phyloP scores from a whole-genome alignment of 2,888 invertebrate genomes.

The Geotrupes spiniger region DNA sequence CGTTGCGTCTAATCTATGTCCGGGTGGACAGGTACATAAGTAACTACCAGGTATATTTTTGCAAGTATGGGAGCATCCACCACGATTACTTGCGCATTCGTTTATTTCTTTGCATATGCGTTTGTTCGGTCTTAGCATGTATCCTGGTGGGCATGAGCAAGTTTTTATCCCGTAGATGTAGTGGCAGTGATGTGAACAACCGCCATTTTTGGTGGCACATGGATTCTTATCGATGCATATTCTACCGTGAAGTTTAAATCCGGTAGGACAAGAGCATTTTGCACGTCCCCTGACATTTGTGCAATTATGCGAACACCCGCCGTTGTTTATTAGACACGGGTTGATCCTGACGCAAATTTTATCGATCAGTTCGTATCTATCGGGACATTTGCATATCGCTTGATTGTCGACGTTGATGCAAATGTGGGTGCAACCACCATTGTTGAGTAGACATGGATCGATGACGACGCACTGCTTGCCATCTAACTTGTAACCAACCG shows the following conservation, averaged over 20 bases:
- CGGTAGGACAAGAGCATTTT: conserved; percentile 52
- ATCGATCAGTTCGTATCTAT: conserved; percentile 50
- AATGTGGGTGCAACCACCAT: conserved; percentile 55
- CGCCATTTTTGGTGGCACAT: conserved; percentile 51
- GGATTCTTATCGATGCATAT: conserved; percentile 36
- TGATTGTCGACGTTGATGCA: conserved; percentile 50
- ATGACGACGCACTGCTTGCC: conserved; percentile 25
- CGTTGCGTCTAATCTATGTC: conserved; percentile 49
- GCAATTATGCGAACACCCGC: conserved; percentile 64
- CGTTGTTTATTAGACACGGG: conserved; percentile 58
- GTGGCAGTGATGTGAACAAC: conserved; percentile 56
- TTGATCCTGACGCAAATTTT: conserved; percentile 50
- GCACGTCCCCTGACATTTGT: conserved; percentile 48
- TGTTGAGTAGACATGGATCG: conserved; percentile 49
- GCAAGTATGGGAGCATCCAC: conserved; percentile 57
- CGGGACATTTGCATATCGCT: conserved; percentile 56
- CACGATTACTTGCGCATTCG: conserved; percentile 46
- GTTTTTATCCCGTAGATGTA: conserved; percentile 44
- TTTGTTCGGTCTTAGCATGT: conserved; percentile 47
- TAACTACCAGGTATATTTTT: conserved; percentile 44
- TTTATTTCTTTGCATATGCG: conserved; percentile 49
- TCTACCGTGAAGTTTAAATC: conserved; percentile 42
- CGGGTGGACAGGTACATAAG: conserved; percentile 57
- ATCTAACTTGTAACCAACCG: conserved; percentile 11
- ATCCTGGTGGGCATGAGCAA: conserved; percentile 58